Base-by-base conservation (phyloP, 2,797 vertebrate species). In the Brotula barbata region DNA sequence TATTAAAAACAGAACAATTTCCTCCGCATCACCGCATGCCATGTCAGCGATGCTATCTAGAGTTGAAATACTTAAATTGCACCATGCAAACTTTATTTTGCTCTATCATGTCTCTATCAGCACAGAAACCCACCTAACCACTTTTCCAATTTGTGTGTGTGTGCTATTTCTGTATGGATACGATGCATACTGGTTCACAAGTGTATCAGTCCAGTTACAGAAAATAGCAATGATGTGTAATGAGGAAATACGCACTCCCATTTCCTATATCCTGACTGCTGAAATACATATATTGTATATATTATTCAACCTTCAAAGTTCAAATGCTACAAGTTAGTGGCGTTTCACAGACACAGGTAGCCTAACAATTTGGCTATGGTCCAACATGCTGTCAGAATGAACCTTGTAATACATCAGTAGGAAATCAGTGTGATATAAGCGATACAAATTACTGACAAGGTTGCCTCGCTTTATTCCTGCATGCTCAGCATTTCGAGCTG, bases 401-500 rank as follows among this genome's bases (percentile, higher is more conserved):
- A 63, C 58, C 64, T 25, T 28, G 23, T 28, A 68, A 33, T 16
- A 41, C 22, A 61, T 78, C 46, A 64, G 58, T 31, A 13, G 50
- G 53, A 58, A 68, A 73, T 45, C 48, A 37, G 39, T 67, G 36
- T 46, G 48, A 77, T 68, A 68, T 62, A 58, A 64, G 62, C 65
- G 34, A 31, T 52, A 67, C 71, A 50, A 81, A 68, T 79, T 79
- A 76, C 58, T 64, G 65, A 73, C 63, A 23, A 39, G 60, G 25
- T 58, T 77, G 80, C 59, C 63, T 41, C 54, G 12, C 53, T 74
- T 81, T 47, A 55, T 58, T 45, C 53, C 56, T 44, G 37, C 37
- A 6, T n/a, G 54, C 77, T 88, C 84, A 88, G 84, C 85, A 68
- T 37, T 77, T 6, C 0, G 47, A 40, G 52, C 48, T 60, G 68